phyloP scores from a whole-genome alignment of 2,113 vertebrate species.

The Laticauda laticaudata region DNA sequence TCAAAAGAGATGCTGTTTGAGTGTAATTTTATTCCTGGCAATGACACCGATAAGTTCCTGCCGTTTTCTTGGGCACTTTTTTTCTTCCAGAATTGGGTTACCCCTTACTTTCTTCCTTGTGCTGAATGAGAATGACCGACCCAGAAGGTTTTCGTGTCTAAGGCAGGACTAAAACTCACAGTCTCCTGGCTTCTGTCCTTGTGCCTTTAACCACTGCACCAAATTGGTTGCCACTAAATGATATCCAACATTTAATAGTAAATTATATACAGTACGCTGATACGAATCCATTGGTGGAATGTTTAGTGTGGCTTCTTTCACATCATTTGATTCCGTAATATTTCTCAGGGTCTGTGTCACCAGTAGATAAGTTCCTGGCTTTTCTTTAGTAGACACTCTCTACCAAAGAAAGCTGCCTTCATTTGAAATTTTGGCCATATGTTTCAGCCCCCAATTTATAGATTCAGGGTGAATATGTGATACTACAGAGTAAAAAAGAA shows the following conservation, averaged over 20 bases:
- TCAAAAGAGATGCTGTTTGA: background rate
- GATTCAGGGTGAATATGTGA: slow-evolving; percentile 60
- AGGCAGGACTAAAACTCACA: background rate
- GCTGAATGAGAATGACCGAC: background rate
- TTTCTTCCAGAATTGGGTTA: background rate
- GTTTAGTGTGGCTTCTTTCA: background rate
- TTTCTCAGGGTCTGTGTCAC: background rate
- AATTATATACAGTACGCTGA: background rate
- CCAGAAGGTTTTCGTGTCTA: background rate
- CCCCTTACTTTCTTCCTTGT: background rate
- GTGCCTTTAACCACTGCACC: background rate
- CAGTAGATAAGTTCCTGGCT: fast-evolving
- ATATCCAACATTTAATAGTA: background rate
- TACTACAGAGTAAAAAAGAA: slow-evolving; percentile 40
- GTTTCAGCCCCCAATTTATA: slow-evolving; percentile 58
- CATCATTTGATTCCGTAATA: background rate
- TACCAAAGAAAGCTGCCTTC: background rate
- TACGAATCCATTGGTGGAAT: background rate
- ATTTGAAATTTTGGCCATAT: slow-evolving; percentile 64
- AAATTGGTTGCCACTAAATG: background rate
- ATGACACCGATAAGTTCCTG: background rate
- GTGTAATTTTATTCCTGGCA: background rate
- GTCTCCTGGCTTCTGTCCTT: background rate
- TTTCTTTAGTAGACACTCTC: background rate
- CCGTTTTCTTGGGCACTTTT: no score